Base-by-base conservation (phyloP, 2,113 vertebrate genomes). In the Corythaeola cristata region DNA sequence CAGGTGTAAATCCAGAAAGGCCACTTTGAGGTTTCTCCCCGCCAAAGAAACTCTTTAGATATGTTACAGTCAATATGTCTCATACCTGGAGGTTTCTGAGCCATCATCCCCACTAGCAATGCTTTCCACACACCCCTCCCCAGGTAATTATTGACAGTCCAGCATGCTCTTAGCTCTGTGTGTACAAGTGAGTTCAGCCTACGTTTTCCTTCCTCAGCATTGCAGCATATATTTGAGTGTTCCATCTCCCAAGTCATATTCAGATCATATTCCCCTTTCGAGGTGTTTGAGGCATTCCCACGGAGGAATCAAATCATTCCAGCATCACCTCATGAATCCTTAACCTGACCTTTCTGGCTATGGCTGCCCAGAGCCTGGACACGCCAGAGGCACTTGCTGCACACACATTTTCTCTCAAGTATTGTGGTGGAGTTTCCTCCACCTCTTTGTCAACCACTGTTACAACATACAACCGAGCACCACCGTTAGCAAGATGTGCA, bases 371-470 rank as follows among this genome's bases (percentile, higher is more conserved):
- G 52, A 78, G 60, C 28, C 68, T 67, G 60, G 33, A 60, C 3
- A 0, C 64, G 58, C 59, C n/a, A 33, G 32, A 63, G 69, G 35
- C 77, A 71, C 52, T 81, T 55, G 56, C 73, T 18, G 12, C 73
- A 63, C 56, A 49, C 21, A 22, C 3, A 2, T 80, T 93, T 90
- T 90, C 49, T 78, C 56, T 78, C 27, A 53, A 56, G 56, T 49
- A 28, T 26, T 68, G 80, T 72, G 66, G 73, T 79, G 69, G 35
- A 75, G 76, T 75, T 97, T 92, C 95, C 92, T 93, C 73, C 47
- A 72, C 62, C 37, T 94, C 92, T 97, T 97, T 95, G 95, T 78
- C 88, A 97, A 97, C 82, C 83, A 21, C 69, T 60, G 69, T 97
- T 97, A 96, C 95, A 95, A 97, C 96, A 97, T 2, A 68, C 35